Evolutionary conservation across 2,888 invertebrate species (phyloP), one percentile per base, ranked within the genome.

Genomic region (Oscheius sp.): DNA sequence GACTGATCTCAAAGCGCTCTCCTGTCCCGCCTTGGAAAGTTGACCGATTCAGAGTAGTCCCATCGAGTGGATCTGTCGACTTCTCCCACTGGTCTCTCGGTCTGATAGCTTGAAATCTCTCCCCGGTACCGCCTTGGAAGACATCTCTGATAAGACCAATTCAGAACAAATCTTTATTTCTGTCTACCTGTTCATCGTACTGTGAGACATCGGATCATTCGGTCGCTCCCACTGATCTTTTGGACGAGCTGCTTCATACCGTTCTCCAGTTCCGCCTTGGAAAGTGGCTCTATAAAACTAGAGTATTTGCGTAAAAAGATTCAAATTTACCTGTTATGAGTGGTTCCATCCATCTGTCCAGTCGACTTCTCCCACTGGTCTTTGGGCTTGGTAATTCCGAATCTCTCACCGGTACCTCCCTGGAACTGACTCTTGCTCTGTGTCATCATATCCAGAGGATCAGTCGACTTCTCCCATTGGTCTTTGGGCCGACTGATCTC

Each of bases 241-340:
- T n/a, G 57, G 57, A 11, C 57, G 13, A 9, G 57, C 29, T 29
- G n/a, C 29, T n/a, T 11, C 9, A 29, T 21, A 57, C 29, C 57
- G 21, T 21, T 60, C 60, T 4, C 60, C 60, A 11, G 60, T 35
- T 32, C 60, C 60, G 3, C 60, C 60, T 33, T 60, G 60, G 10
- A 29, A 60, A n/a, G 33, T 33, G 3, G 60, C 1, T 60, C 60
- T 5, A 21, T 21, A 21, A 21, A 21, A 21, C 21, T 21, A 21
- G 21, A 21, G 21, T 21, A 21, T 21, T 21, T 21, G 21, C 21
- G 21, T 21, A 21, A 21, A 21, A 21, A 21, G 21, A 21, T 21
- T 21, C 21, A 42, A 42, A 42, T 42, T 42, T 42, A 42, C 42
- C 42, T 42, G 42, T 42, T 42, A 3, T 42, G 42, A 5, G 42